Evolutionary conservation across 2,113 vertebrate species (phyloP), one percentile per base, ranked within the genome.

Genomic region (Meriones unguiculatus): DNA sequence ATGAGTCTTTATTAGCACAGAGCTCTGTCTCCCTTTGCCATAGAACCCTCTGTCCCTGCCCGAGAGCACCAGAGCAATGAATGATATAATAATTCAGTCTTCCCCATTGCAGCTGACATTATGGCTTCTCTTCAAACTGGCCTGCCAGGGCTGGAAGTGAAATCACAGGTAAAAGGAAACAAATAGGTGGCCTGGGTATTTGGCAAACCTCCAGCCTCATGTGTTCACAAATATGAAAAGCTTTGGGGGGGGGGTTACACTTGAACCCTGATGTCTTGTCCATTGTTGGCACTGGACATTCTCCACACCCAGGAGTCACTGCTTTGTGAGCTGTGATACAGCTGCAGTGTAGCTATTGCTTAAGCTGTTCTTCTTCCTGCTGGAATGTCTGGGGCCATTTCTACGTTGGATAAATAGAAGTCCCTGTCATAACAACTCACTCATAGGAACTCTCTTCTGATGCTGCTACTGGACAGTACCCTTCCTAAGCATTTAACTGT

Each of bases 211-310:
- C 73, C 86, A 91, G 90, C 64, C 95, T 96, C 35, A 52, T 82
- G 67, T 96, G 69, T 95, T 97, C 86, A 92, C 91, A 93, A 98
- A 70, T 20, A 90, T 4, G 82, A 89, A 87, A 93, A 94, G 46
- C 97, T 92, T 94, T 76, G 41, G 77, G 70, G n/a, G n/a, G n/a
- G n/a, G 18, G n/a, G n/a, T n/a, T 20, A 24, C 93, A 24, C 93
- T 88, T 2, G 41, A 95, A 97, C 93, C 93, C 94, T 8, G 75
- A 91, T 95, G 93, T 98, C 98, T 97, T 96, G 94, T 98, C 98
- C 98, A 32, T 98, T 99, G 98, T 98, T 98, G 98, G 98, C 98
- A 97, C 94, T 95, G 92, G 98, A 97, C 94, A 28, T 95, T 94
- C 94, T 93, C 98, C 94, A 91, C 80, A 7, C 65, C 80, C 57